Percentiles rank a stretch among this genome's conserved stretches.
Evolutionary conservation across 2,797 vertebrate genomes (phyloP).

Genomic region (Etheostoma nigrum): DNA sequence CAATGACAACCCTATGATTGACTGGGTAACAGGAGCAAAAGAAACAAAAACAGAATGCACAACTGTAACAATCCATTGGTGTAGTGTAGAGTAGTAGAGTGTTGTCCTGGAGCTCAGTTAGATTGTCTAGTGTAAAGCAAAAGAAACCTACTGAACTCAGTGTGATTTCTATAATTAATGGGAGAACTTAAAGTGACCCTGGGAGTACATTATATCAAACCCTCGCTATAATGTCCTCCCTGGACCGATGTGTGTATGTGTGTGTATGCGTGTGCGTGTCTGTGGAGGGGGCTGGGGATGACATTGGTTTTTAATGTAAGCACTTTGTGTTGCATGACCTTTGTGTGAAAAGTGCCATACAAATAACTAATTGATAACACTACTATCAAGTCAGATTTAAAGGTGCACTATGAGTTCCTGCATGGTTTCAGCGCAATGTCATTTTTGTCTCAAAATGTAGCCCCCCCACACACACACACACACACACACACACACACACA

Average conservation of each 20-base stretch:
- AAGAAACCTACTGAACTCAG: neutral
- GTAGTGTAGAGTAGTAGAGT: neutral
- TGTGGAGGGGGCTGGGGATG: too few relatives aligned
- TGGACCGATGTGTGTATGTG: neutral
- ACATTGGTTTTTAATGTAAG: too few relatives aligned
- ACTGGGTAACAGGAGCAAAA: conserved; percentile 15
- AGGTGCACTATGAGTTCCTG: too few relatives aligned
- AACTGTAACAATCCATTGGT: neutral
- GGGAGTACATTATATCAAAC: conserved; percentile 4
- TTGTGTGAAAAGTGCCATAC: too few relatives aligned
- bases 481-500: too few relatives aligned
- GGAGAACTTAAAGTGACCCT: conserved; percentile 31
- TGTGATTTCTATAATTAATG: conserved; percentile 29
- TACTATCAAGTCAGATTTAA: too few relatives aligned
- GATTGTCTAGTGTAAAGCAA: neutral
- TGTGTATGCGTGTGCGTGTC: neutral
- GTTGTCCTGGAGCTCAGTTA: neutral
- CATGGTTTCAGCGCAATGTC: too few relatives aligned
- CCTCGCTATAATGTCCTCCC: neutral
- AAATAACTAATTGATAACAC: too few relatives aligned
- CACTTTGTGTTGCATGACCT: too few relatives aligned
- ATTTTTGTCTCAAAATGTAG: too few relatives aligned
- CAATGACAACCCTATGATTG: conserved; percentile 19
- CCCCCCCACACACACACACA: too few relatives aligned
- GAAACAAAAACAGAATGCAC: neutral